A percentile compares a stretch with the other conserved stretches of the same genome.
phyloP scores from a whole-genome alignment of 2,797 vertebrate genomes.

The Chloroceryle inda region DNA sequence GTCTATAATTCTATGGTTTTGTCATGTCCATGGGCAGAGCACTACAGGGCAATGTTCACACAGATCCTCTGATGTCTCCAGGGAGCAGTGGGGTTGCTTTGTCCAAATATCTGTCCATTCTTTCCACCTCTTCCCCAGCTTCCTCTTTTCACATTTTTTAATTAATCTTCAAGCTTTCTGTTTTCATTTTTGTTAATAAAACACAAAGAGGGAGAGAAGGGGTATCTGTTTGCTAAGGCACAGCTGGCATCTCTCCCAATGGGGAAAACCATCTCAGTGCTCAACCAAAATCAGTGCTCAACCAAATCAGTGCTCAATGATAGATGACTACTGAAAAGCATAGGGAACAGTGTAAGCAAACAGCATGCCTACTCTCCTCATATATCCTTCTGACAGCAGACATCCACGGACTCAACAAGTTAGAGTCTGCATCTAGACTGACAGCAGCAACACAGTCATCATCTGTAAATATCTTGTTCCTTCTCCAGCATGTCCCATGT shows the following conservation, averaged over 20 bases:
- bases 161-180: background rate
- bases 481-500: background rate
- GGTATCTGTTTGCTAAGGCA: background rate
- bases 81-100: background rate
- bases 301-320: background rate
- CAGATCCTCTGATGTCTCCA: background rate
- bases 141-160: background rate
- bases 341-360: background rate
- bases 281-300: background rate
- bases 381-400: background rate
- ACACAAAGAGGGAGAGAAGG: background rate
- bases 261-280: background rate
- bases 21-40: background rate
- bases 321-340: background rate
- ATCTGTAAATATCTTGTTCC: background rate
- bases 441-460: background rate
- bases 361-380: background rate
- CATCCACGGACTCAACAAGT: accelerated
- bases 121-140: background rate
- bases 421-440: background rate
- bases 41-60: background rate
- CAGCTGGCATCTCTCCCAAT: background rate
- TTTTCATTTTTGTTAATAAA: background rate
- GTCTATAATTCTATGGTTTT: background rate
- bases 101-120: background rate